Percentiles rank a stretch among this genome's conserved stretches.
phyloP scores from a whole-genome alignment of 2,888 invertebrate species.

The Geotrupes spiniger region DNA sequence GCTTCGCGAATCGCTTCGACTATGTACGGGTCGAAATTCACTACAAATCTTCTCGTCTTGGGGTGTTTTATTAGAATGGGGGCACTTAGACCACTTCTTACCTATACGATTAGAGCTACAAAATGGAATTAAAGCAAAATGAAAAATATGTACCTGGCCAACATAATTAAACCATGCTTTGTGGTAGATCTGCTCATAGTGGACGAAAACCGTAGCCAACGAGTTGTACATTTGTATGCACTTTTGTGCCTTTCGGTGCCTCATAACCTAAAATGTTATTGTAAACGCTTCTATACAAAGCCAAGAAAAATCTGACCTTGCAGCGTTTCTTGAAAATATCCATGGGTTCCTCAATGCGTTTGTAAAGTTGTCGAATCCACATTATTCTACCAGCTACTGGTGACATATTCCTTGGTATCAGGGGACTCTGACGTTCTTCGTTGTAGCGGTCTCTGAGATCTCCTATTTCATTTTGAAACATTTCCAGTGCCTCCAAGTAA shows the following conservation, averaged over 20 bases:
- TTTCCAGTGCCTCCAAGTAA: conserved; percentile 67
- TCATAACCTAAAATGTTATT: conserved; percentile 49
- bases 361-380: conserved; percentile 79
- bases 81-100: conserved; percentile 63
- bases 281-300: background rate
- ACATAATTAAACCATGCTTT: conserved; percentile 76
- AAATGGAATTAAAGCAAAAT: conserved; percentile 14
- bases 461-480: conserved; percentile 68
- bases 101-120: too few relatives aligned
- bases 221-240: conserved; percentile 77
- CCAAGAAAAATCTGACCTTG: conserved; percentile 33
- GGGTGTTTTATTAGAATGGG: conserved; percentile 70
- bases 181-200: conserved; percentile 81
- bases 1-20: conserved; percentile 74
- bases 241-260: conserved; percentile 66
- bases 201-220: conserved; percentile 73
- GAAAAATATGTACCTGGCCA: conserved; percentile 70
- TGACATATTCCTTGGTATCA: conserved; percentile 71
- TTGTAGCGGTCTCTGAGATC: conserved; percentile 73
- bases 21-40: conserved; percentile 73
- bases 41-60: conserved; percentile 60
- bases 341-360: conserved; percentile 75
- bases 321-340: conserved; percentile 52
- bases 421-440: conserved; percentile 71
- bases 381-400: conserved; percentile 77